phyloP scores from a whole-genome alignment of 2,888 invertebrate genomes.

The Erebia ligea region DNA sequence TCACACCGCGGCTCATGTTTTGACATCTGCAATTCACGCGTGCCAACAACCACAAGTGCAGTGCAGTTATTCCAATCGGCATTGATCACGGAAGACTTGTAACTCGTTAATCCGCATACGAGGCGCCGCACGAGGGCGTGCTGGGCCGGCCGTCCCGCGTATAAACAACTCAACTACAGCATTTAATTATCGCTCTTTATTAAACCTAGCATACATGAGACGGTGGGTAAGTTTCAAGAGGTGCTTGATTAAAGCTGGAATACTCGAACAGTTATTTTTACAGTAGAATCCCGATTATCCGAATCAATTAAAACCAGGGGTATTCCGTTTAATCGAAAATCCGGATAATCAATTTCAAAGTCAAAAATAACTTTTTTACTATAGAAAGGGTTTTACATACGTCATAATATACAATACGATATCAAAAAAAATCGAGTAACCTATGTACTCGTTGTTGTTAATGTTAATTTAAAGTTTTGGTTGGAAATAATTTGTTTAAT shows the following conservation, averaged over 20 bases:
- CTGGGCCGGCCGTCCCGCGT: slow-evolving; percentile 56
- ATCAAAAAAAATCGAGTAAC: too few species aligned
- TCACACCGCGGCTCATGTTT: background rate
- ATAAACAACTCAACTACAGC: slow-evolving; percentile 80
- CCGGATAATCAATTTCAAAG: too few species aligned
- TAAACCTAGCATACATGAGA: slow-evolving; percentile 54
- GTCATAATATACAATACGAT: too few species aligned
- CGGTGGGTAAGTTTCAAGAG: background rate
- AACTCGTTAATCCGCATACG: slow-evolving; percentile 69
- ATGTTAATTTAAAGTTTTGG: too few species aligned
- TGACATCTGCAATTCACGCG: slow-evolving; percentile 20
- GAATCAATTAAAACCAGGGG: background rate
- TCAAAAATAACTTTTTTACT: too few species aligned
- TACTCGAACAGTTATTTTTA: too few species aligned
- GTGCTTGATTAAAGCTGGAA: too few species aligned
- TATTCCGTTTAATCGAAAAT: too few species aligned
- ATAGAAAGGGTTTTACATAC: too few species aligned
- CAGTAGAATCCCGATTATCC: slow-evolving; percentile 5
- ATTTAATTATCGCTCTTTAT: slow-evolving; percentile 82
- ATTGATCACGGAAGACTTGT: slow-evolving; percentile 42
- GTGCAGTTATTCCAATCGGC: slow-evolving; percentile 41
- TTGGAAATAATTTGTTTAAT: too few species aligned
- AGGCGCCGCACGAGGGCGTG: slow-evolving; percentile 62
- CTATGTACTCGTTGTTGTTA: too few species aligned
- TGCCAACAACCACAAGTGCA: slow-evolving; percentile 3